Evolutionary conservation across 2,888 invertebrate species (phyloP).

Genomic region (Tipula unca): DNA sequence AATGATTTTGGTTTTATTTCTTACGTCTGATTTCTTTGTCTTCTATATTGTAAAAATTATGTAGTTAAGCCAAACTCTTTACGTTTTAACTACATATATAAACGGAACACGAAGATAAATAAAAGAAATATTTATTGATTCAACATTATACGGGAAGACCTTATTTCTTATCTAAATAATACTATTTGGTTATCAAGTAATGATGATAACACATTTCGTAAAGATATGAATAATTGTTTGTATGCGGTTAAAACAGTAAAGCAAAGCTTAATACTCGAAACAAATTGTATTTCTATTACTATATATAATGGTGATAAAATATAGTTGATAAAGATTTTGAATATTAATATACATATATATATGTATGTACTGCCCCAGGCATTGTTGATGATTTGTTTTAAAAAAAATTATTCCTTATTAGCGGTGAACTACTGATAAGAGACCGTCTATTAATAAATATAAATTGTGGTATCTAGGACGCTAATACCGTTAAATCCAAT

Average conservation of each 20-base stretch:
- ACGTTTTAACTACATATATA: no score
- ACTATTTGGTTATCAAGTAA: background rate
- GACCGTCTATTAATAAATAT: no score
- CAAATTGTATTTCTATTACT: background rate
- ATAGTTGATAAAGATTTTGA: background rate
- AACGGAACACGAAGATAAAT: background rate
- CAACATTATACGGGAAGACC: background rate
- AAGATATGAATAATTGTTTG: background rate
- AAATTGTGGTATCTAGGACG: no score
- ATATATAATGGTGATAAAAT: background rate
- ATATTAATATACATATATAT: no score
- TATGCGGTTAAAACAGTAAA: background rate
- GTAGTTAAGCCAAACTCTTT: no score
- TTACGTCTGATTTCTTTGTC: background rate
- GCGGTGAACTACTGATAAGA: no score
- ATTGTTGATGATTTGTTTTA: no score
- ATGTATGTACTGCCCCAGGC: no score
- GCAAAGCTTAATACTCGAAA: background rate
- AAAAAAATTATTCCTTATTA: no score
- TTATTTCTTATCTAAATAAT: background rate
- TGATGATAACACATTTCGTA: background rate
- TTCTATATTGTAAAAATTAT: background rate
- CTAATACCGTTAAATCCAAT: no score
- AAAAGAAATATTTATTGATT: background rate
- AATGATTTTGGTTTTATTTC: background rate